A percentile compares a stretch with the other conserved stretches of the same genome.
Conservation (phyloP, 2,797 vertebrate species). For the Pseudomugil gertrudae region DNA sequence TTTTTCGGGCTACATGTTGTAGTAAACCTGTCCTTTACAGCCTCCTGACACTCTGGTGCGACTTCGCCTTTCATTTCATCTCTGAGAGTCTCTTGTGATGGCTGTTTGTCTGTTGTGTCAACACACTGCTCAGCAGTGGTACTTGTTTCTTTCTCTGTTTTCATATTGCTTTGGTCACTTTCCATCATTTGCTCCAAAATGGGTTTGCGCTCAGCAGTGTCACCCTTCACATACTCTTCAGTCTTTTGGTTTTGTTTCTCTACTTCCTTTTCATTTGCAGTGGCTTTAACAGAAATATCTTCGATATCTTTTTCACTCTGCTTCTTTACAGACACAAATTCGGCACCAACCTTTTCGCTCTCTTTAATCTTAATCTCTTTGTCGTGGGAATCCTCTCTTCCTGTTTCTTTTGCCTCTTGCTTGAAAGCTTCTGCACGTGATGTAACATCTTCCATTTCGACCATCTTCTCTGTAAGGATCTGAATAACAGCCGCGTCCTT, state of each 20-base stretch:
- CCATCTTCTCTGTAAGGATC: conserved; percentile 18
- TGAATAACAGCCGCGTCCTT: conserved; percentile 31
- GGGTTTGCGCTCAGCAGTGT: conserved; percentile 40
- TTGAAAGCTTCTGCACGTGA: conserved; percentile 35
- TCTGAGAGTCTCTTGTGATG: conserved; percentile 22
- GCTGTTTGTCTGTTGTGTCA: conserved; percentile 25
- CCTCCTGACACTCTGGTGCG: conserved; percentile 32
- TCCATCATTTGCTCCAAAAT: conserved; percentile 31
- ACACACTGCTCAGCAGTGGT: conserved; percentile 1
- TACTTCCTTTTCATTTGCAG: conserved; percentile 28
- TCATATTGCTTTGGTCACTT: conserved; percentile 16
- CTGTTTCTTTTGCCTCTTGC: conserved; percentile 46
- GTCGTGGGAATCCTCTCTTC: conserved; percentile 12
- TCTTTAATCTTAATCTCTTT: conserved; percentile 36
- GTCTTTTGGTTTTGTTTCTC: conserved; percentile 31
- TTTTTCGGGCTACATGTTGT: conserved; percentile 23
- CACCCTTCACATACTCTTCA: conserved; percentile 21
- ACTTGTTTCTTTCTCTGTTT: conserved; percentile 45
- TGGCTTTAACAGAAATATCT: conserved; percentile 25
- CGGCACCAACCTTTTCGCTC: conserved; percentile 33
- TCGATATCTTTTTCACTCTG: conserved; percentile 27
- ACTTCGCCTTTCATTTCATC: conserved; percentile 27
- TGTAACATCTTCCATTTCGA: conserved; percentile 27
- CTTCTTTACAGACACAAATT: conserved; percentile 19
- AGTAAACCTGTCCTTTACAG: conserved; percentile 5